Evolutionary conservation across 2,113 vertebrate genomes (phyloP).

Genomic region (Archilochus colubris): DNA sequence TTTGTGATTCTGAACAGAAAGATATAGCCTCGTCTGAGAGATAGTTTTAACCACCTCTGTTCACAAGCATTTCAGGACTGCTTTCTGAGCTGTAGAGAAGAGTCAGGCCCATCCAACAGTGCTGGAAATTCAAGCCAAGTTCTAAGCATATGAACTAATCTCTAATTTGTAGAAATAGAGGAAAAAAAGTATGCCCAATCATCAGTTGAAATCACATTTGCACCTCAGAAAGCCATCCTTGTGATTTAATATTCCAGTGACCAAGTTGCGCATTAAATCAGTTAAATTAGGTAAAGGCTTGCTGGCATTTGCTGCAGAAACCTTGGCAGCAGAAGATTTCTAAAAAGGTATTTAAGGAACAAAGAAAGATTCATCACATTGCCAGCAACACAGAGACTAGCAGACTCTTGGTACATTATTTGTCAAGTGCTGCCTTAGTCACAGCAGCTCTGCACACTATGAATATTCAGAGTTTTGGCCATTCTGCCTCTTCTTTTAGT

Average conservation of each 20-base stretch:
- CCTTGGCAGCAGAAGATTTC: conserved; percentile 25
- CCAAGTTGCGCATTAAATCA: not conserved
- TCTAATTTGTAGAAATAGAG: not conserved
- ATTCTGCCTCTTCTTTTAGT: conserved; percentile 37
- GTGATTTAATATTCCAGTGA: not conserved
- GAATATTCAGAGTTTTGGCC: conserved; percentile 25
- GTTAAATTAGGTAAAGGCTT: not conserved
- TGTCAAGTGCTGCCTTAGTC: conserved; percentile 41
- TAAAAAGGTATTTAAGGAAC: conserved; percentile 41
- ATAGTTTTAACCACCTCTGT: not conserved
- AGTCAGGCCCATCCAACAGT: not conserved
- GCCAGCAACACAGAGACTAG: conserved; percentile 39
- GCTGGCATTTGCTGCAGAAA: not conserved
- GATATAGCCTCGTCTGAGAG: not conserved
- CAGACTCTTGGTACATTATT: conserved; percentile 40
- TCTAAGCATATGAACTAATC: not conserved
- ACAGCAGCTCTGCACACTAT: not conserved
- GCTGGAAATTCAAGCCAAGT: not conserved
- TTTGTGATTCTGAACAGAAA: not conserved
- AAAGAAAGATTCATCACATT: conserved; percentile 39
- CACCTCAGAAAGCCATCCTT: not conserved
- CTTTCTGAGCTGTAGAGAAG: not conserved
- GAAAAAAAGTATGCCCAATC: not conserved
- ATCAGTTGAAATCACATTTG: not conserved
- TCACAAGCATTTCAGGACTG: not conserved